Percentiles rank a stretch among this genome's conserved stretches.
Evolutionary conservation across 1,140 invertebrate genomes (phyloP).

Genomic region (Ostrea denselamellosa): DNA sequence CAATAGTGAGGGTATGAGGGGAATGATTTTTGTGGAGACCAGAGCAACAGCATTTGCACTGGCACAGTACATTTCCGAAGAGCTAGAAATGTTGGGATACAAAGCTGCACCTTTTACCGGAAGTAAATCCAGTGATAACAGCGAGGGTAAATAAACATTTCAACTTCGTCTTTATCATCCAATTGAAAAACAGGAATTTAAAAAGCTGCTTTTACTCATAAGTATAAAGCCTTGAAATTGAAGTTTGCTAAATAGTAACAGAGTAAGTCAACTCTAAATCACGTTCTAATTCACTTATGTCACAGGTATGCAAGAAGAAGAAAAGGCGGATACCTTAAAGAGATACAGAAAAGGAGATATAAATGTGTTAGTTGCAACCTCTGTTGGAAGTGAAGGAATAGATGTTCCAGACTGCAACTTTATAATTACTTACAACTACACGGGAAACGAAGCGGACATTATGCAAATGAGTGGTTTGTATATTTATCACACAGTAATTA

Average conservation of each 20-base stretch:
- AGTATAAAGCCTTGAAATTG: too few species aligned
- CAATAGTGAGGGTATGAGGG: background rate
- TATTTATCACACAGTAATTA: too few species aligned
- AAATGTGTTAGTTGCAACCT: constrained; percentile 71
- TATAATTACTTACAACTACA: constrained; percentile 77
- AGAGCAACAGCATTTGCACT: constrained; percentile 44
- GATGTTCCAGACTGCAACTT: constrained; percentile 77
- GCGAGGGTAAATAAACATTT: constrained; percentile 54
- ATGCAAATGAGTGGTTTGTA: constrained; percentile 75
- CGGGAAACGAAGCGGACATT: constrained; percentile 76
- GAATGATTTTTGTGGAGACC: constrained; percentile 48
- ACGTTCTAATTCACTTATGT: background rate
- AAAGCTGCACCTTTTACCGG: constrained; percentile 61
- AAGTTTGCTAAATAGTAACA: too few species aligned
- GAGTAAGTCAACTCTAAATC: too few species aligned
- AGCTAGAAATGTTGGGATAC: constrained; percentile 6
- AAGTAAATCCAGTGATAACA: constrained; percentile 50
- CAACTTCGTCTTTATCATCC: background rate
- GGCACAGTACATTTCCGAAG: constrained; percentile 25
- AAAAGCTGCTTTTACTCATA: background rate
- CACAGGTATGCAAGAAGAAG: constrained; percentile 60
- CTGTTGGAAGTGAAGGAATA: constrained; percentile 79
- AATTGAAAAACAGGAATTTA: background rate
- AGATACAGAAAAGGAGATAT: constrained; percentile 56
- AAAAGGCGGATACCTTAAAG: constrained; percentile 57